phyloP scores from a whole-genome alignment of 2,113 vertebrate genomes.

The Sus scrofa region T2T-Sscrofa CM000822.6:70831001-70831500 shows the following conservation, averaged over 20 bases:
- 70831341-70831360: background rate
- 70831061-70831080: background rate
- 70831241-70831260: background rate
- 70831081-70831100: background rate
- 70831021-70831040: background rate
- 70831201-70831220: accelerated
- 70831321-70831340: background rate
- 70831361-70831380: conserved; percentile 16
- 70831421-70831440: background rate
- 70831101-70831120: background rate
- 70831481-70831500: background rate
- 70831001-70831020: background rate
- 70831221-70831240: background rate
- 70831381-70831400: background rate
- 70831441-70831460: conserved; percentile 31
- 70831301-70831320: background rate
- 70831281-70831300: background rate
- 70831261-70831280: accelerated
- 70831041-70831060: background rate
- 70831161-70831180: background rate
- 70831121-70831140: background rate
- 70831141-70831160: background rate
- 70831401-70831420: background rate
- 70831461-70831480: conserved; percentile 28
- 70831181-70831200: background rate